These are phyloP conservation scores for Gallinago paraguaiae DNA, from an alignment of 2,113 vertebrate species.

Conservation along the genomic window DNA sequence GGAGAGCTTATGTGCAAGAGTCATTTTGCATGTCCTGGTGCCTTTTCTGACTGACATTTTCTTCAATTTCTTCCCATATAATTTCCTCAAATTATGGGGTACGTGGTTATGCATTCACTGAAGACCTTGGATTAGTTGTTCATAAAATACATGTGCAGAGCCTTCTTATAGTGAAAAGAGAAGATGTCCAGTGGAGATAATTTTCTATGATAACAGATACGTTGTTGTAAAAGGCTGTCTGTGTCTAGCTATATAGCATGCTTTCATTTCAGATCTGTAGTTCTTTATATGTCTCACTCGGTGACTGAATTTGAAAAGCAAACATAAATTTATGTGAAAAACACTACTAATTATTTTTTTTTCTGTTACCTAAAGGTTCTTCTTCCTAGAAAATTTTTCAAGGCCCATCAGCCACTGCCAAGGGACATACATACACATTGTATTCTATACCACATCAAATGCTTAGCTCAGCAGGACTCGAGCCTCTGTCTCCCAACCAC, in stretches of 20 bases:
- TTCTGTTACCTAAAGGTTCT: background rate
- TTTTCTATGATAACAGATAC: background rate
- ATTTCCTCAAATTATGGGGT: constrained; percentile 6
- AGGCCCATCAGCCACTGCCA: background rate
- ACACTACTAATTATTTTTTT: background rate
- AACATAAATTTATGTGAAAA: background rate
- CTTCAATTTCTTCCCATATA: constrained; percentile 1
- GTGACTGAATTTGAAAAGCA: background rate
- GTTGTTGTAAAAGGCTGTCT: background rate
- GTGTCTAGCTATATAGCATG: background rate
- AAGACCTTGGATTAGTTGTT: background rate
- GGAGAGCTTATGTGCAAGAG: background rate
- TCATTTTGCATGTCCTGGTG: background rate
- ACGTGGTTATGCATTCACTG: background rate
- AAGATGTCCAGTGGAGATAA: background rate
- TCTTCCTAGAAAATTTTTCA: background rate
- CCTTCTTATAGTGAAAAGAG: background rate
- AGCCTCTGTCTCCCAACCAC: background rate
- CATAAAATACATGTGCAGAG: background rate
- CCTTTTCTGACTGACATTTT: constrained; percentile 25
- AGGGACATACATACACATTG: too few species aligned
- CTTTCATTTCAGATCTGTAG: background rate
- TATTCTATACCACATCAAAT: background rate
- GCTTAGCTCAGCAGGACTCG: background rate
- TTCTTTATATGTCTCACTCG: background rate